phyloP scores from a whole-genome alignment of 1,140 invertebrate species.

The Augochlora pura region DNA sequence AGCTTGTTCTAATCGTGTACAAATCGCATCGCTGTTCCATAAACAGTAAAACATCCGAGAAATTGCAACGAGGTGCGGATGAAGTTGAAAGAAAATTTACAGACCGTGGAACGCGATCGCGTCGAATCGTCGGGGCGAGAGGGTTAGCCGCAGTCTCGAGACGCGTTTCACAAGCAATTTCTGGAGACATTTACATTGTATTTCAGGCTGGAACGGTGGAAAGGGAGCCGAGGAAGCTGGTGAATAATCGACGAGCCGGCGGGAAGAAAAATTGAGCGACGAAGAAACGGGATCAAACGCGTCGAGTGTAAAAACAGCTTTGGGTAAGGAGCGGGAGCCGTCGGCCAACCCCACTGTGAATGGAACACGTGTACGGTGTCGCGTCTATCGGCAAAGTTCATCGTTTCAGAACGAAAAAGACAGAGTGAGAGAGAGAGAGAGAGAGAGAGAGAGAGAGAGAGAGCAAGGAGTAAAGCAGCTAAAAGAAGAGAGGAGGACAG shows the following conservation, averaged over 20 bases:
- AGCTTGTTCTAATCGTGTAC: no score
- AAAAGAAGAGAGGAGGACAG: neutral
- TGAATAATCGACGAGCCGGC: neutral
- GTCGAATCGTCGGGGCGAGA: no score
- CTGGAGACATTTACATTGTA: conserved; percentile 13
- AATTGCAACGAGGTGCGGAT: no score
- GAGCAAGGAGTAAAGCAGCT: no score
- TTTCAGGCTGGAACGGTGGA: neutral
- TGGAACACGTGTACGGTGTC: conserved; percentile 64
- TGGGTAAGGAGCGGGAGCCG: conserved; percentile 7
- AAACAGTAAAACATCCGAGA: no score
- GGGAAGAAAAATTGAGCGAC: conserved; percentile 14
- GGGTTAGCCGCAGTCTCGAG: neutral
- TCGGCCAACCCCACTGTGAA: conserved; percentile 43
- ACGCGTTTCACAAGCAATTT: neutral
- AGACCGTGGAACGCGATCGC: no score
- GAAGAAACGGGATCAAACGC: conserved; percentile 39
- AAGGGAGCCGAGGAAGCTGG: neutral
- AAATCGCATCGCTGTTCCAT: no score
- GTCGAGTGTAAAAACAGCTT: conserved; percentile 21
- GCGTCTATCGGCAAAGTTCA: conserved; percentile 66
- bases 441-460: neutral
- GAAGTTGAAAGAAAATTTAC: no score
- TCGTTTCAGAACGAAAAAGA: conserved; percentile 29
- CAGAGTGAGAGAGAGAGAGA: no score